These are phyloP conservation scores for Poeciliopsis retropinna DNA, from an alignment of 2,113 vertebrate species.

Conservation along the genomic window DNA sequence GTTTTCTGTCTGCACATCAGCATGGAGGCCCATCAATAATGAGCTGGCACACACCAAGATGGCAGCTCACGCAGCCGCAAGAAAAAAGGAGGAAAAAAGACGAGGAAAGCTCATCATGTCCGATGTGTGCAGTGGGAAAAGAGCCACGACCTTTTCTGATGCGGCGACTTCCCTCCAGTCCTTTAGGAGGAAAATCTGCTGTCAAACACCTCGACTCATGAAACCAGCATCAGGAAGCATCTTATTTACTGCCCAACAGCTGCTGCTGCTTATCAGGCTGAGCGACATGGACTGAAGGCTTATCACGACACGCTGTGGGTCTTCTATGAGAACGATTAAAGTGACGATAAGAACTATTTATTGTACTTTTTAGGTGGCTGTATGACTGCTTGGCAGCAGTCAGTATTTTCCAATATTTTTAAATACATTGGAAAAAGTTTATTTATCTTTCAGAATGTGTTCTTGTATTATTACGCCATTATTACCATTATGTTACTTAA, in stretches of 20 bases:
- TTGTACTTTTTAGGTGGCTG: too few species aligned
- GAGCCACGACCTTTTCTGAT: conserved; percentile 51
- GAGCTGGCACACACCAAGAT: conserved; percentile 53
- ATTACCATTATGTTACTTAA: too few species aligned
- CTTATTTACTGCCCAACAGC: neutral
- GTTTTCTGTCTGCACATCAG: conserved; percentile 48
- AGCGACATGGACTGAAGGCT: too few species aligned
- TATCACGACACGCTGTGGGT: too few species aligned
- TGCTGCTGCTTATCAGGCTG: neutral
- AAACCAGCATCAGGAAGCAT: conserved; percentile 3
- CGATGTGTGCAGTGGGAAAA: conserved; percentile 38
- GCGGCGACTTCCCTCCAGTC: conserved; percentile 38
- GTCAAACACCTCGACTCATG: conserved; percentile 22
- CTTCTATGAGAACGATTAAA: too few species aligned
- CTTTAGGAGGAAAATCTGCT: conserved; percentile 23
- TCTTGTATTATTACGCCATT: too few species aligned
- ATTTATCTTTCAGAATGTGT: too few species aligned
- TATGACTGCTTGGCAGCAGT: too few species aligned
- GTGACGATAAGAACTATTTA: too few species aligned
- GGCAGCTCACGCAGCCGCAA: conserved; percentile 47
- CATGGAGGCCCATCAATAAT: conserved; percentile 58
- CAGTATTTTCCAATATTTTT: too few species aligned
- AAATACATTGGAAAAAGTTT: too few species aligned
- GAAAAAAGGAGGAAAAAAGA: neutral
- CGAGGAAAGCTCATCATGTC: conserved; percentile 41